Base-by-base conservation (phyloP, 2,797 vertebrate species). In the Scleropages formosus region DNA sequence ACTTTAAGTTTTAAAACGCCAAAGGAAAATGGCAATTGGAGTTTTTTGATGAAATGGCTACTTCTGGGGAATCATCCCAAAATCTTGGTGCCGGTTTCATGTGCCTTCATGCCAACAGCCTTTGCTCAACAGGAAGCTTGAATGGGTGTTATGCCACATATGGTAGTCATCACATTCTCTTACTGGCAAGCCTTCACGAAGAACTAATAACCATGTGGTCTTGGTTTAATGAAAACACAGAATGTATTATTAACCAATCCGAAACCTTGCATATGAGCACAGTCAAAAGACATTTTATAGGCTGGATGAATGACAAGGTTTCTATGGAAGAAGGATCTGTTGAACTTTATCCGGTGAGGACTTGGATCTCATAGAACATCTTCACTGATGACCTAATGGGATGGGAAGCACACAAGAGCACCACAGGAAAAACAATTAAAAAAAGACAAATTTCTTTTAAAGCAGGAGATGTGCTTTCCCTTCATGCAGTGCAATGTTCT, bases 141-240 rank as follows among this genome's bases (percentile, higher is more conserved):
- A 58, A 20, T 67, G 63, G 82, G 86, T 67, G 84, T 78, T 88
- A 78, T 84, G 82, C 86, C 86, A 83, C 90, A 92, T 90, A 88
- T 91, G 90, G 90, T 89, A 91, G 85, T 83, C 81, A 92, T 92
- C 88, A 90, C 0, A 77, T 65, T 73, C 80, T 83, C 83, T 79
- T 86, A 79, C 79, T 83, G 80, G 85, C 84, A 82, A 76, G 80
- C 86, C 82, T 78, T 85, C 84, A 85, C 84, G 82, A 74, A 80
- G 82, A 83, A 83, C 86, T 91, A 90, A 91, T 91, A 89, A 90
- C 87, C 89, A 85, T 83, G 82, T 80, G 87, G 88, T 87, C 85
- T 78, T 68, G 85, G 84, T 77, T 89, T 87, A 90, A 90, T 91
- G 88, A 88, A 91, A 87, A 89, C 86, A 89, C 89, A 88, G 88